phyloP scores from a whole-genome alignment of 2,797 vertebrate species.

The Gallirallus australis region DNA sequence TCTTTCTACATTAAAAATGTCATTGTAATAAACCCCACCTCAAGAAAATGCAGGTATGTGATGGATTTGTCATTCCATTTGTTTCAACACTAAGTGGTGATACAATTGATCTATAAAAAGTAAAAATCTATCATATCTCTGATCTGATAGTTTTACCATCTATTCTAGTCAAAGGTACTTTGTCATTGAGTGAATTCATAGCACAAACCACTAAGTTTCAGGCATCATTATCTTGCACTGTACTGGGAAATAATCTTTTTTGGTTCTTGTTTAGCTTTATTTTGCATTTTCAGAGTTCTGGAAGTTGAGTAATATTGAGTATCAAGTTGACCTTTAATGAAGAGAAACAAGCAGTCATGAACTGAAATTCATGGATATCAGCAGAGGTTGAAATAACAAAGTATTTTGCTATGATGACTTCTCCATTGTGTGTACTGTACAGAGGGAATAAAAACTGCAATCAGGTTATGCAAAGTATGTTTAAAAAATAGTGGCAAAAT shows the following conservation, averaged over 20 bases:
- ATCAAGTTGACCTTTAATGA: background rate
- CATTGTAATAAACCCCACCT: fast-evolving
- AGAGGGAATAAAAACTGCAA: background rate
- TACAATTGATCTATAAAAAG: background rate
- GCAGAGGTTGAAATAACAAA: background rate
- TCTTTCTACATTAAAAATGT: background rate
- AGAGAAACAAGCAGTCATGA: background rate
- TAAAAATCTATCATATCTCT: background rate
- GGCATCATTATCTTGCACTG: background rate
- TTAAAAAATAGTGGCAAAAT: background rate
- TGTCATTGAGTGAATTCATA: background rate
- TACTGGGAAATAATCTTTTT: background rate
- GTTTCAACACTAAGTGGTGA: background rate
- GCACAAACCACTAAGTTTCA: background rate
- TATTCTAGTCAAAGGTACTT: background rate
- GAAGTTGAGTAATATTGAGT: background rate
- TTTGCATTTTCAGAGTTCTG: background rate
- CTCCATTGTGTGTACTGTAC: background rate
- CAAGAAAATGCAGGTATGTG: no score
- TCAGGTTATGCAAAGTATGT: background rate
- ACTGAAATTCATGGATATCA: background rate
- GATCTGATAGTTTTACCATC: background rate
- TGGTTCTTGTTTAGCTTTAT: background rate
- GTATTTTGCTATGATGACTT: background rate
- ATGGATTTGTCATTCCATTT: background rate